Evolutionary conservation across 2,113 vertebrate genomes (phyloP).

Genomic region (Salvelinus namaycush): DNA sequence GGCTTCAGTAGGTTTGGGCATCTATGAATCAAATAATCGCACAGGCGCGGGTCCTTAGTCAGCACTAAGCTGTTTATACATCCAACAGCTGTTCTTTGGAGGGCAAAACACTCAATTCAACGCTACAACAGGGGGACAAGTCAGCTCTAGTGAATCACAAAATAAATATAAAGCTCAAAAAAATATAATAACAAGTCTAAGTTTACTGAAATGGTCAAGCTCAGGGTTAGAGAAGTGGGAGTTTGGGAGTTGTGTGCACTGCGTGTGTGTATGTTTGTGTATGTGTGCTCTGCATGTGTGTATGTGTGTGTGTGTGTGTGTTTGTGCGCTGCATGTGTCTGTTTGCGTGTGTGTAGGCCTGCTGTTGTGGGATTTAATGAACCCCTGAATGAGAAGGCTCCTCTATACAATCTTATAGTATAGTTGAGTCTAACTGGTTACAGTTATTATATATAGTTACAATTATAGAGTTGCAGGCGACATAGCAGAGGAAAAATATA

Average conservation of each 20-base stretch:
- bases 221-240: no score
- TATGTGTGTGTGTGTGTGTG: background rate
- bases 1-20: constrained; percentile 46
- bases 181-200: no score
- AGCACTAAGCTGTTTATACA: constrained; percentile 57
- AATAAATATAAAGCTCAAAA: no score
- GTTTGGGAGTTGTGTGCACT: background rate
- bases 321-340: background rate
- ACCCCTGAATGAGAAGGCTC: constrained; percentile 23
- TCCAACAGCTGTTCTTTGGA: constrained; percentile 54
- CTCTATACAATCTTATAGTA: background rate
- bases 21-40: constrained; percentile 51
- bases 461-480: no score
- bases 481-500: no score
- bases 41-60: constrained; percentile 50
- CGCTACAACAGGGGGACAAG: constrained; percentile 35
- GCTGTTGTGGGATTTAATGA: constrained; percentile 40
- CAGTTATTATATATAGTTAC: no score
- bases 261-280: background rate
- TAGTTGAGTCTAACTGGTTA: no score
- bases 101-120: constrained; percentile 16
- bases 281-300: background rate
- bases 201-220: no score
- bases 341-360: constrained; percentile 7
- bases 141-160: no score